These are phyloP conservation scores for Macrosteles quadrilineatus DNA, from an alignment of 1,140 invertebrate genomes.

Conservation along the genomic window DNA sequence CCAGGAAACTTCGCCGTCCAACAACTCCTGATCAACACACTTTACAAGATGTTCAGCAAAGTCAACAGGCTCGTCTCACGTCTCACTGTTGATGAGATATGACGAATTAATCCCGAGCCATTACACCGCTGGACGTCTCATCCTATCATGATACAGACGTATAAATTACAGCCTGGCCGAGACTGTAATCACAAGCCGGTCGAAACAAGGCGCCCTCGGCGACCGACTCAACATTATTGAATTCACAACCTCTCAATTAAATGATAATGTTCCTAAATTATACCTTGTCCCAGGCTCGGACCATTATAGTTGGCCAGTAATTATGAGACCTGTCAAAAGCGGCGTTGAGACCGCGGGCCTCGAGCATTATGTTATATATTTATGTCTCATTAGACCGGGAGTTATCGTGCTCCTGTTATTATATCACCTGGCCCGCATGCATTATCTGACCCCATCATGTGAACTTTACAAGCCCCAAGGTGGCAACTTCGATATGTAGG, in stretches of 20 bases:
- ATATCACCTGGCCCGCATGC: not conserved
- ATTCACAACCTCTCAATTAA: slow-evolving; percentile 14
- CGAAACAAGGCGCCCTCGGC: slow-evolving; percentile 1
- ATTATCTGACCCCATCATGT: not conserved
- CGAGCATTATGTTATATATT: slow-evolving; percentile 3
- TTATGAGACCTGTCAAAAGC: not conserved
- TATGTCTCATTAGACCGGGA: slow-evolving; percentile 5
- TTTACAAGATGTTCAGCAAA: no score
- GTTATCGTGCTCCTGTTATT: slow-evolving; percentile 4
- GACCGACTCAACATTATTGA: slow-evolving; percentile 4
- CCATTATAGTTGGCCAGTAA: not conserved
- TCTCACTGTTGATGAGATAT: not conserved
- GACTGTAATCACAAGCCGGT: slow-evolving; percentile 7
- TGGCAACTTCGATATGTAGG: no score
- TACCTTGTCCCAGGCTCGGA: not conserved
- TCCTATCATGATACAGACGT: slow-evolving; percentile 6
- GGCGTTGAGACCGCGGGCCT: not conserved
- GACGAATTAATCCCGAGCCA: not conserved
- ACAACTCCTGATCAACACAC: no score
- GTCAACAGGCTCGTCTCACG: no score
- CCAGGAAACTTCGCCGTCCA: no score
- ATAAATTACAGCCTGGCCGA: not conserved
- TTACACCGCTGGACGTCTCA: not conserved
- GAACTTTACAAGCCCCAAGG: not conserved
- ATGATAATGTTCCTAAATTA: slow-evolving; percentile 15